phyloP scores from a whole-genome alignment of 2,113 vertebrate species.

The Buteo buteo region DNA sequence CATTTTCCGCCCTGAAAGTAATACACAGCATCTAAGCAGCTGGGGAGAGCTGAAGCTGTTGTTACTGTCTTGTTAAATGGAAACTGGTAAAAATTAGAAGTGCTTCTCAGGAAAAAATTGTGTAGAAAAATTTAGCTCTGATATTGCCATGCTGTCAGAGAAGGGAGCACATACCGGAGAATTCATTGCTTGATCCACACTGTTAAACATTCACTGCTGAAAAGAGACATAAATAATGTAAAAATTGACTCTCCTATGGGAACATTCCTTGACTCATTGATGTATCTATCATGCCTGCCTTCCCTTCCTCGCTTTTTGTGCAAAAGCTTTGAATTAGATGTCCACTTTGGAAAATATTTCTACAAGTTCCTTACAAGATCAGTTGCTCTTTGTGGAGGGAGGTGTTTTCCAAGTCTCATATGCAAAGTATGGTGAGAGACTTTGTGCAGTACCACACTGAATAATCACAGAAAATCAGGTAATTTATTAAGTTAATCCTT shows the following conservation, averaged over 20 bases:
- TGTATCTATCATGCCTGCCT: neutral
- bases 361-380: neutral
- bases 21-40: neutral
- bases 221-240: conserved; percentile 12
- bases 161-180: neutral
- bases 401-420: neutral
- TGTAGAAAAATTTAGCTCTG: neutral
- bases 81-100: neutral
- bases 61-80: neutral
- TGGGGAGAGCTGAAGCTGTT: neutral
- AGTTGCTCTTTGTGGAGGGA: neutral
- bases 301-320: neutral
- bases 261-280: neutral
- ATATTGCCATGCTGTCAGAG: neutral
- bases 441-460: too few species aligned
- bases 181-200: neutral
- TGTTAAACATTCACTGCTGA: neutral
- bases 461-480: too few species aligned
- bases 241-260: neutral
- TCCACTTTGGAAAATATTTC: neutral
- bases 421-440: neutral
- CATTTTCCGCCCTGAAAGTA: neutral
- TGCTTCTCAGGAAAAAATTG: neutral
- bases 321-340: neutral
- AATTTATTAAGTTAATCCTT: neutral